Evolutionary conservation across 2,113 vertebrate species (phyloP).

Genomic region (Edolisoma coerulescens): DNA sequence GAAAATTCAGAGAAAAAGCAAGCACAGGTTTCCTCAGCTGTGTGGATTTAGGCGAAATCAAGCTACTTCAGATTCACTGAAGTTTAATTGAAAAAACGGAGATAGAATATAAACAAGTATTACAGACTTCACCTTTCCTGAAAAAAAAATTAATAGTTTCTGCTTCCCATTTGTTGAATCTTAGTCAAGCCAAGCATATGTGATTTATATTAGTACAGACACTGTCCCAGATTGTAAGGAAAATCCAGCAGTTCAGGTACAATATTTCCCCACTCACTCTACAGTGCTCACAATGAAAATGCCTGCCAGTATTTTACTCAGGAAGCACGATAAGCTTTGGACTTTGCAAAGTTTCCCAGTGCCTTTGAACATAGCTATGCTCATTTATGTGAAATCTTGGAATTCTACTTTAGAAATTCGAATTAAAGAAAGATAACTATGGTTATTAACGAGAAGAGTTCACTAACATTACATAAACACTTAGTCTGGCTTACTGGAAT

Average conservation of each 20-base stretch:
- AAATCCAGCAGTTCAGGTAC: neutral
- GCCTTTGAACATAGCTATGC: neutral
- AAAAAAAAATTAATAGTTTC: neutral
- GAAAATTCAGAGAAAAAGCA: conserved; percentile 77
- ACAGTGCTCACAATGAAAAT: neutral
- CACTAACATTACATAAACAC: neutral
- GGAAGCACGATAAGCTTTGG: neutral
- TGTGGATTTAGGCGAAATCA: conserved; percentile 66
- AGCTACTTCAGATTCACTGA: conserved; percentile 53
- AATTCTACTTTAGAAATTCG: neutral
- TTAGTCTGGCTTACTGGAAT: neutral
- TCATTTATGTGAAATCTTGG: neutral
- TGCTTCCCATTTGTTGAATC: neutral
- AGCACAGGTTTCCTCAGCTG: conserved; percentile 62
- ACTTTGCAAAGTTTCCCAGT: neutral
- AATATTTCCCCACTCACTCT: neutral
- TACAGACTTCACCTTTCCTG: neutral
- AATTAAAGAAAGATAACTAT: neutral
- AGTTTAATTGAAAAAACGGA: conserved; percentile 61
- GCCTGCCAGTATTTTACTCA: neutral
- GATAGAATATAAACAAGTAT: conserved; percentile 36
- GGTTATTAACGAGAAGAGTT: neutral
- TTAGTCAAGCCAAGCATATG: neutral
- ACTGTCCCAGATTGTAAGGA: neutral
- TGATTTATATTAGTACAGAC: neutral